A percentile compares a stretch with the other conserved stretches of the same genome.
phyloP scores from a whole-genome alignment of 37 sponge, comb jelly and placozoan species.

The Amphimedon queenslandica region DNA sequence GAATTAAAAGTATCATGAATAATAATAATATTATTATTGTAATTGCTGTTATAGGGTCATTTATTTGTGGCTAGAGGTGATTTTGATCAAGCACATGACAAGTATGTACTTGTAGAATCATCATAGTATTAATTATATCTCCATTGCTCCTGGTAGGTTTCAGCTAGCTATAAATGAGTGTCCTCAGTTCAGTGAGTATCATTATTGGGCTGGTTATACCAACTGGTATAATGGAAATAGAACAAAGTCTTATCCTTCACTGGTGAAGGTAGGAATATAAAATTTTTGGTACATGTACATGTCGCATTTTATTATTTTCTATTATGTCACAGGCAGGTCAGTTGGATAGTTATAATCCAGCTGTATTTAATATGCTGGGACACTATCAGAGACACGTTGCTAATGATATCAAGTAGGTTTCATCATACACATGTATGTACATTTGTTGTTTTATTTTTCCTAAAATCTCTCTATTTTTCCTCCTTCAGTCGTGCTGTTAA shows the following conservation, averaged over 20 bases:
- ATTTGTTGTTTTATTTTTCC: background rate
- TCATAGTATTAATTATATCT: background rate
- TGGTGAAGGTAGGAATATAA: background rate
- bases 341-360: constrained; percentile 49
- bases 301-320: too few species aligned
- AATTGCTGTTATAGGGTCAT: background rate
- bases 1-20: background rate
- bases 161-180: background rate
- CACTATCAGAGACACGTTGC: constrained; percentile 47
- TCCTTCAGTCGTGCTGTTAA: constrained; percentile 45
- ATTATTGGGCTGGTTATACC: background rate
- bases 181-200: background rate
- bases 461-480: background rate
- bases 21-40: background rate
- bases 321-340: constrained; percentile 57
- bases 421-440: background rate
- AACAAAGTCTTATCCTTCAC: background rate
- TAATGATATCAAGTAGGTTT: constrained; percentile 26
- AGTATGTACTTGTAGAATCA: background rate
- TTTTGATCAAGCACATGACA: background rate
- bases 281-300: too few species aligned
- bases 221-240: background rate
- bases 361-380: constrained; percentile 57
- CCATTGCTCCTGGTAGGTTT: background rate
- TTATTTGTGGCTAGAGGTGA: background rate